Evolutionary conservation across 2,888 invertebrate genomes (phyloP), one percentile per base, ranked within the genome.

Genomic region (Biston betularia): DNA sequence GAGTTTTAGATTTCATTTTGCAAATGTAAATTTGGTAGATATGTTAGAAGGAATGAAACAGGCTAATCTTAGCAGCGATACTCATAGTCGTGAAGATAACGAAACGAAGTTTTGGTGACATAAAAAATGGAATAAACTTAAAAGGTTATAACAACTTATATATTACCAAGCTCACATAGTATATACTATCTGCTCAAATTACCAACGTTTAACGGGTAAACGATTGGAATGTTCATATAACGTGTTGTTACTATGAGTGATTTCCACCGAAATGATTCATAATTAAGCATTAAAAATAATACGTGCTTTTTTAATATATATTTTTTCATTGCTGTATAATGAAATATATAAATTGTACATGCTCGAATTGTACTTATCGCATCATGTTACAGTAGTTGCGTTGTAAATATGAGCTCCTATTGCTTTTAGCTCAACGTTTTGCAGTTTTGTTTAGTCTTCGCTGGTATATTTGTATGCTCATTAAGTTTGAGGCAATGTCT

Each of bases 1-100:
- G 58, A 54, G 67, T 63, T 62, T 67, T 67, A 40, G 63, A 59
- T 67, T 62, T 55, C 67, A 48, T 55, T 54, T 67, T 63, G 66
- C 52, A 48, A 50, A 56, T 53, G 44, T 38, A 12, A 48, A 9
- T 34, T 14, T 12, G 57, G 56, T 24, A 15, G 34, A 2, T 15
- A 15, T 11, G 6, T 38, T 53, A 6, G 12, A n/a, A 7, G n/a
- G 0, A 3, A 12, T 6, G 8, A 11, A 3, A 42, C 11, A 48
- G 8, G 12, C 33, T 55, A 35, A 46, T 14, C 15, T 52, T 45
- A 24, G 61, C 34, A 15, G 35, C n/a, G 44, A 55, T 12, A 7
- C 7, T 9, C 14, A 14, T 24, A 8, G n/a, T 6, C 4, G 10
- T 12, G 10, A 54, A 54, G 5, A 0, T 24, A 8, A 15, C 24